Conservation (phyloP, 2,113 vertebrate species). For the Chascanopsetta lugubris region DNA sequence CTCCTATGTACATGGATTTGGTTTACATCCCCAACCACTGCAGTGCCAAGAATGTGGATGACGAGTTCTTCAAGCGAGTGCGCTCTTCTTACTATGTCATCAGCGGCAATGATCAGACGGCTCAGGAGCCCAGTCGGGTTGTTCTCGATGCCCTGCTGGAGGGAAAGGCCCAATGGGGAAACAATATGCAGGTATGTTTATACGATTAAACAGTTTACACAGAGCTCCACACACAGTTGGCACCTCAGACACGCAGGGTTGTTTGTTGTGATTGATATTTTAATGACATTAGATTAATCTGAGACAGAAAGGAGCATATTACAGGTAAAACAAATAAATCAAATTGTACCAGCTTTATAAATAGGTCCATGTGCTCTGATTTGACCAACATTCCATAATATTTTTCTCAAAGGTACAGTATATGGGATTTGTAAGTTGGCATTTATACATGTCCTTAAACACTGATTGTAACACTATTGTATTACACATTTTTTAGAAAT, state of each 20-base stretch:
- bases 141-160: slow-evolving; percentile 94
- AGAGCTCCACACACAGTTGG: neutral
- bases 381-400: too few relatives aligned
- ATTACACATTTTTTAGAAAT: too few relatives aligned
- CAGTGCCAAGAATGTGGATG: slow-evolving; percentile 94
- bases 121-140: slow-evolving; percentile 90
- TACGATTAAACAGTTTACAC: neutral
- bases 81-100: slow-evolving; percentile 96
- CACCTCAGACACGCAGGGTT: neutral
- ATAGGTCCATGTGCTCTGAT: too few relatives aligned
- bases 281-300: too few relatives aligned
- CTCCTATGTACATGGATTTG: slow-evolving; percentile 95
- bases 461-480: too few relatives aligned
- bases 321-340: too few relatives aligned
- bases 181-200: slow-evolving; percentile 89
- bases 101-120: slow-evolving; percentile 91
- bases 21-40: slow-evolving; percentile 98
- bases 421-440: too few relatives aligned
- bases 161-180: slow-evolving; percentile 94
- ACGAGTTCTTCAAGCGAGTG: slow-evolving; percentile 96
- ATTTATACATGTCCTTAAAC: too few relatives aligned
- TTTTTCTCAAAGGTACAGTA: too few relatives aligned
- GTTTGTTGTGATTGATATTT: slow-evolving; percentile 3
- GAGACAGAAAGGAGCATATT: too few relatives aligned
- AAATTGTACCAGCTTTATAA: too few relatives aligned